Evolutionary conservation across 2,797 vertebrate genomes (phyloP), one percentile per base, ranked within the genome.

Genomic region (Anguilla megastoma): DNA sequence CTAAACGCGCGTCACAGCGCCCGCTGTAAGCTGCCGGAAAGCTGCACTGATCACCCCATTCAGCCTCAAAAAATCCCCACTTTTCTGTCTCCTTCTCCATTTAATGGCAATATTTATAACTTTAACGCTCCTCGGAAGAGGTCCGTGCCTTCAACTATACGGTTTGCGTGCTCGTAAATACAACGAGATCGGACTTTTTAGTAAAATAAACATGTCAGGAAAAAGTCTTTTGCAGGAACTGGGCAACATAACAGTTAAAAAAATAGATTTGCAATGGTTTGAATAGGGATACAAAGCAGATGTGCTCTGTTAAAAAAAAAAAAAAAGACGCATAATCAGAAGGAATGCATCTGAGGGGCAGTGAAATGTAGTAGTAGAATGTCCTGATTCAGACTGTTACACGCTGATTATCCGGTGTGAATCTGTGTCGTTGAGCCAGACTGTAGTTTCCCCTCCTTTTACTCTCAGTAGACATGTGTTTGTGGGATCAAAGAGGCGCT

Each of bases 401-500:
- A 45, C 18, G 76, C 76, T 80, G 76, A 80, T 80, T 80, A 80
- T 80, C 33, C 33, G 45, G 76, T 45, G 33, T 21, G 41, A 45
- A 80, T 80, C 76, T 80, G 36, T 80, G 36, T 33, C 76, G 45
- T 80, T 80, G 76, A 24, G 76, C 36, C 33, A 45, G 27, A 18
- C 27, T 74, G 30, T 74, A 14, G 76, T 80, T 45, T 80, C 18
- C 36, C 41, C 41, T 80, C 76, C 76, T 45, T 45, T 80, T 45
- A 7, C 76, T 80, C 76, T 80, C 76, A 8, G 41, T 45, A 24
- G 76, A 41, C 76, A 80, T 80, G 36, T 80, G 76, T 80, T 80
- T 41, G 76, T 16, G 76, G 36, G 76, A 80, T 80, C 76, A 80
- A 36, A 80, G 76, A 80, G 33, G 33, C 36, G 14, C 76, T 80